Base-by-base conservation (phyloP, 1,140 invertebrate genomes). In the Leptinotarsa texana region DNA sequence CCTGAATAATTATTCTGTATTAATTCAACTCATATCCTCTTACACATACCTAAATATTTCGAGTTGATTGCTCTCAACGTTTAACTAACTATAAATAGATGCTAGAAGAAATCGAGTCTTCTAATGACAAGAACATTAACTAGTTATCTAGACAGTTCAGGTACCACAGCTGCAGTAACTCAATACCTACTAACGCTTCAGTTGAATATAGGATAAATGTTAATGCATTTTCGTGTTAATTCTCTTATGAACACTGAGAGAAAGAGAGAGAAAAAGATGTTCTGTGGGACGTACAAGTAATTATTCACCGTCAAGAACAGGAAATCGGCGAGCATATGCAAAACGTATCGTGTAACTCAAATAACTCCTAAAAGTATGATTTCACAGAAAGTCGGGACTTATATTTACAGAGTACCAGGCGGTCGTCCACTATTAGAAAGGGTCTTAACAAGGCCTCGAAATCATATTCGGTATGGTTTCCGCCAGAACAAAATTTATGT, bases 301-400 rank as follows among this genome's bases (percentile, higher is more conserved):
- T 66, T 66, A 66, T 27, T 66, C 22, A 22, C 21, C 63, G 63
- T 66, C 63, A 66, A 66, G 63, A 33, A 66, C 63, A 66, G 63
- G 63, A 66, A 66, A 66, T 66, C 18, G 63, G 63, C 27, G 63
- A 24, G 17, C 63, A 66, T 66, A 66, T 66, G 63, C 63, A 66
- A 66, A 66, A 66, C 63, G 63, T 66, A 66, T 66, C 63, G 17
- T 24, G 63, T 66, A 66, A 66, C 63, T 66, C 21, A 66, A 66
- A 66, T 66, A 66, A 66, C 21, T 33, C 22, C 27, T 22, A 24
- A 24, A 57, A 4, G 13, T 22, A 24, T 15, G 63, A 66, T 66
- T 66, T 66, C 63, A 33, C 63, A 66, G 63, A 66, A 66, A 66
- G 15, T 21, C 63, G 24, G 63, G 6, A 15, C 63, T 63, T 63